Evolutionary conservation across 2,888 invertebrate species (phyloP).

Genomic region (Epistrophe grossulariae): DNA sequence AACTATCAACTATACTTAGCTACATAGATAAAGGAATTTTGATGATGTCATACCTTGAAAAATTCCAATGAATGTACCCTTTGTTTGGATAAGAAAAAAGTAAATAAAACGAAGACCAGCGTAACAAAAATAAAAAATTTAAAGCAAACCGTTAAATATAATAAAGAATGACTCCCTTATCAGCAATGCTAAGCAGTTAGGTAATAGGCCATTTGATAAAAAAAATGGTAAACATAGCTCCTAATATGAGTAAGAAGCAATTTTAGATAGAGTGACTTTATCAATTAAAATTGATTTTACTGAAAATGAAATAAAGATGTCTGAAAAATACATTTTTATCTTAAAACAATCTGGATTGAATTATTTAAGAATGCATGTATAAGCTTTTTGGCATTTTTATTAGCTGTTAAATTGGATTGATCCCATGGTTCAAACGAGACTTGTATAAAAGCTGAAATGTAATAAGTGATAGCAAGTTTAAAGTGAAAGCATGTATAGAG

Average conservation of each 20-base stretch:
- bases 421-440: too few relatives aligned
- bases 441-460: too few relatives aligned
- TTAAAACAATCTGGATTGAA: too few relatives aligned
- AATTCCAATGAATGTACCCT: constrained; percentile 42
- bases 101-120: constrained; percentile 6
- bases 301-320: not conserved
- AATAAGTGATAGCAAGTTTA: too few relatives aligned
- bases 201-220: not conserved
- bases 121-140: not conserved
- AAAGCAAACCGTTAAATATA: constrained; percentile 9
- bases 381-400: too few relatives aligned
- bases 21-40: constrained; percentile 38
- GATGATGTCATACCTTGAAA: constrained; percentile 63
- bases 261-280: not conserved
- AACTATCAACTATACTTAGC: not conserved
- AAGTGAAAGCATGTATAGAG: too few relatives aligned
- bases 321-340: not conserved
- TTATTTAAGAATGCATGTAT: too few relatives aligned
- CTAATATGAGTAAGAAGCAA: not conserved
- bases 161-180: constrained; percentile 35
- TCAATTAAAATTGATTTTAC: constrained; percentile 28
- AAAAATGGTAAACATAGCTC: not conserved
- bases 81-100: constrained; percentile 46
- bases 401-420: too few relatives aligned
- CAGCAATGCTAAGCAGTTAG: constrained; percentile 4